Base-by-base conservation (phyloP, 2,113 vertebrate species). In the Labrus mixtus region DNA sequence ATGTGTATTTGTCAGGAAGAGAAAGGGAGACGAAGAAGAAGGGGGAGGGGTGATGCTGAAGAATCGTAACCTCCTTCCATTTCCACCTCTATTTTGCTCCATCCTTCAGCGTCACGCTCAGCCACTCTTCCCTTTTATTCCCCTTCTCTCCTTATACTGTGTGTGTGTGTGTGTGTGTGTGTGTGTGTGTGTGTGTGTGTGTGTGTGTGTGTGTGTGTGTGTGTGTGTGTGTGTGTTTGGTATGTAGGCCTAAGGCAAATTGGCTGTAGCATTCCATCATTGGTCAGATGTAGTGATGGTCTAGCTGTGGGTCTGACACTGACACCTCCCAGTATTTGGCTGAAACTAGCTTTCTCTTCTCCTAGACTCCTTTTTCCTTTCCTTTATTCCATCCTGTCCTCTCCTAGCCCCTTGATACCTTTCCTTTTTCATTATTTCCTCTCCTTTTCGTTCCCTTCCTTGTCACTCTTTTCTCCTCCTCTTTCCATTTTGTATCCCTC, bases 241-340 rank as follows among this genome's bases (percentile, higher is more conserved):
- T 48, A 53, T 39, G 61, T 8, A 10, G 5, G 29, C 76, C 55
- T 72, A 57, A 68, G 74, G 60, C 65, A 62, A 76, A 74, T 75
- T 81, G 78, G 68, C 78, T 81, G 82, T 73, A 88, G 71, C 81
- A 70, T 83, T 78, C 45, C 59, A 87, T 89, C 77, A 66, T 72
- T 39, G 64, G 79, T 91, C 77, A 80, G 55, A 85, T 84, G 75
- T 43, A 68, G 73, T 5, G 20, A 54, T 58, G 76, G 36, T 62
- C 61, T 68, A 63, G 77, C 62, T 71, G 29, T 33, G 55, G 50
- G 43, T 69, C 63, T 76, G 87, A 87, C 54, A 65, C 53, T 66
- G 82, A 76, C 82, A 80, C 61, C 65, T 85, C 70, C 70, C 78
- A 83, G 89, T 84, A 73, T 72, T 58, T 37, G 77, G 55, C 19